phyloP scores from a whole-genome alignment of 2,113 vertebrate genomes.

The Prionailurus bengalensis region DNA sequence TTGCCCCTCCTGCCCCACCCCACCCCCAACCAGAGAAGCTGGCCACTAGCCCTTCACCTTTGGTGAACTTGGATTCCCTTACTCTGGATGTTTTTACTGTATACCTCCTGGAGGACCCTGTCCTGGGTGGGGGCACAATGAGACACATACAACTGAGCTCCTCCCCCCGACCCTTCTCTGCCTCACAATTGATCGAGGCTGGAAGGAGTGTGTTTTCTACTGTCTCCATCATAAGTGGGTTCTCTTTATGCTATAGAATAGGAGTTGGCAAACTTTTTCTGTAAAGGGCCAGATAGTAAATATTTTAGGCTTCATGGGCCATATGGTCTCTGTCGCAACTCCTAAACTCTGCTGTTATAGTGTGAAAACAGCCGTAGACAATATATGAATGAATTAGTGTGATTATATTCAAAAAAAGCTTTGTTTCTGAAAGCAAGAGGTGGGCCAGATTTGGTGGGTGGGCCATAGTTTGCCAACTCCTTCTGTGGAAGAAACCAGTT shows the following conservation, averaged over 20 bases:
- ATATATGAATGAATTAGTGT: neutral
- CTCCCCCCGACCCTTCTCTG: neutral
- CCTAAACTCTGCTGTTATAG: neutral
- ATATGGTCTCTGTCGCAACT: slow-evolving; percentile 24
- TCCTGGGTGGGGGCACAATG: neutral
- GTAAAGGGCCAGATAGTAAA: slow-evolving; percentile 46
- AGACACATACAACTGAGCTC: neutral
- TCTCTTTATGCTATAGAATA: neutral
- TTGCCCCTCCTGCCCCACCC: neutral
- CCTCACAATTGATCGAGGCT: neutral
- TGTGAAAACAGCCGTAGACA: neutral
- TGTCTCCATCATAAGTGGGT: neutral
- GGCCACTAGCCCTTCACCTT: neutral
- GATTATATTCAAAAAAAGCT: neutral
- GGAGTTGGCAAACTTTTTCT: neutral
- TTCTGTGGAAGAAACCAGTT: neutral
- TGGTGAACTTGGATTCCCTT: neutral
- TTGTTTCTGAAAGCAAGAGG: neutral
- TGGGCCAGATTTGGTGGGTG: neutral
- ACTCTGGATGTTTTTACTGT: neutral
- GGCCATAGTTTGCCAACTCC: neutral
- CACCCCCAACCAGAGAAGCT: neutral
- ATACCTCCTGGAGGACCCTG: neutral
- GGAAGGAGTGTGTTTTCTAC: neutral
- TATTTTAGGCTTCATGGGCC: neutral